Base-by-base conservation (phyloP, 2,888 invertebrate genomes). In the Nymphalis polychloros region DNA sequence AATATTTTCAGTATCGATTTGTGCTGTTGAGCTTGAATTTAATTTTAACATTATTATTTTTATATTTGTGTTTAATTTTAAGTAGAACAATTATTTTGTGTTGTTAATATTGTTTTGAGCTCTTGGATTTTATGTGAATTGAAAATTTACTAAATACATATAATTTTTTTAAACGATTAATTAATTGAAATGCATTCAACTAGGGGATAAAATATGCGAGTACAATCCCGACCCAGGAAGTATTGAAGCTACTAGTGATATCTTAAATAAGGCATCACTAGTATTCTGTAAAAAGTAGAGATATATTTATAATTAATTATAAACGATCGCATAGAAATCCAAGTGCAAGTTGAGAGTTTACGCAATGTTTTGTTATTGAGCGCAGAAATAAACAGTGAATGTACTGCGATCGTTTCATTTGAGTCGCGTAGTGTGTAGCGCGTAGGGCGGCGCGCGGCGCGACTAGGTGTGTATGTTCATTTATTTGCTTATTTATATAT, bases 61-160 rank as follows among this genome's bases (percentile, higher is more conserved):
- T 68, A 67, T 70, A 49, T 63, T 68, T 68, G 64, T 67, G 68
- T 65, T 66, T 63, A 50, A 23, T 62, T 62, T 35, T 64, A 52
- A 63, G 60, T 68, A 72, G 67, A 68, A 4, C 47, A 68, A 64
- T 66, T 73, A 41, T 67, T 68, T 64, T 69, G 62, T 68, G 69
- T 70, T 67, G 48, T 64, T 60, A 60, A 59, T 60, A 53, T 31
- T 57, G 10, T 57, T 55, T 55, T 31, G 8, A 13, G 53, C 53
- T 13, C 23, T 50, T 19, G 57, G 41, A 41, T 27, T 57, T 57
- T 41, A 57, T 57, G 57, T 27, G 17, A 16, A 16, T 16, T 53
- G 16, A 17, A 23, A 13, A 53, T 31, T 31, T 31, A 31, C 27
- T 27, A 27, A 27, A 27, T 27, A 27, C 5, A 27, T n/a, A 23